phyloP scores from a whole-genome alignment of 2,113 vertebrate genomes.

The Podarcis raffonei region DNA sequence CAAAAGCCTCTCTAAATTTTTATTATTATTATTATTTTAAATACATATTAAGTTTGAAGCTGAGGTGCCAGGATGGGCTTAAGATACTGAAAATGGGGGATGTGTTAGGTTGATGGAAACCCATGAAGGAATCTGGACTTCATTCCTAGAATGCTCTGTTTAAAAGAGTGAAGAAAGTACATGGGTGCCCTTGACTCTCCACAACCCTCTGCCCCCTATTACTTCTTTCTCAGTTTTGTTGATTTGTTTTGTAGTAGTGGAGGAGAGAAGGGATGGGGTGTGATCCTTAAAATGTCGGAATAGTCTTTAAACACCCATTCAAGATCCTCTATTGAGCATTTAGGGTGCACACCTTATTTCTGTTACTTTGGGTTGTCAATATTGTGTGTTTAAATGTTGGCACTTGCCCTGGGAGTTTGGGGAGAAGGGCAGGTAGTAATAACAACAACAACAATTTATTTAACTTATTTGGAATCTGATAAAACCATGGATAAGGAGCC shows the following conservation, averaged over 20 bases:
- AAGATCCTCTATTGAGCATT: neutral
- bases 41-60: neutral
- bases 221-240: neutral
- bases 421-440: too few relatives aligned
- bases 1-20: neutral
- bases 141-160: neutral
- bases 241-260: neutral
- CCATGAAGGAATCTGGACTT: neutral
- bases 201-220: neutral
- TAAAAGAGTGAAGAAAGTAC: neutral
- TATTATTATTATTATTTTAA: neutral
- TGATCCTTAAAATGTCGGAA: neutral
- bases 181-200: neutral
- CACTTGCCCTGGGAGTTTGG: too few relatives aligned
- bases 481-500: neutral
- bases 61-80: neutral
- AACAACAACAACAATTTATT: neutral
- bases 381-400: too few relatives aligned
- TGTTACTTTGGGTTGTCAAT: too few relatives aligned
- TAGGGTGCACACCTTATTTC: too few relatives aligned
- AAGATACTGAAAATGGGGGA: neutral
- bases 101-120: neutral
- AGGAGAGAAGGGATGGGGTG: neutral
- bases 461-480: neutral
- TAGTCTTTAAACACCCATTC: neutral